Percentiles rank a stretch among this genome's conserved stretches.
Conservation (phyloP, 2,888 invertebrate species). For the Lepidochrysops patricia region DNA sequence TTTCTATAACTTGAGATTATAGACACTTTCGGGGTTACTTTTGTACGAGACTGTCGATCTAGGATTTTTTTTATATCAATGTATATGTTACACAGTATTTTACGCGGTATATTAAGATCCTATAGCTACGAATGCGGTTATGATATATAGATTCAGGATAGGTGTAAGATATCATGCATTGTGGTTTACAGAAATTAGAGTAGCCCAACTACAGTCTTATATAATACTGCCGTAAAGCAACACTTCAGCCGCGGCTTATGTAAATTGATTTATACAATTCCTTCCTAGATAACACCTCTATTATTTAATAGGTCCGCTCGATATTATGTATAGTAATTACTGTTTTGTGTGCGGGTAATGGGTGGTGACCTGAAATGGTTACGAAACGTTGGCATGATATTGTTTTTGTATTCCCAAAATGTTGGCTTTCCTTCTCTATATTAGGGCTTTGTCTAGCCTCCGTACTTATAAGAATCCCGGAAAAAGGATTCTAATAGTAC, state of each 20-base stretch:
- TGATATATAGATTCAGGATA: too few species aligned
- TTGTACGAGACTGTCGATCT: too few species aligned
- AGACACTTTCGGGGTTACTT: too few species aligned
- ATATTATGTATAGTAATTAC: background rate
- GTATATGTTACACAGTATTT: too few species aligned
- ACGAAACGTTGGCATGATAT: background rate
- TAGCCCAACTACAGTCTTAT: background rate
- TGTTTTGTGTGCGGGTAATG: background rate
- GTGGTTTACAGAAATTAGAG: conserved; percentile 7
- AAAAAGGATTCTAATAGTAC: too few species aligned
- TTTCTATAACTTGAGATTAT: too few species aligned
- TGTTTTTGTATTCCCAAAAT: too few species aligned
- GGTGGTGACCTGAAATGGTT: background rate
- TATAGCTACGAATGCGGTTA: too few species aligned
- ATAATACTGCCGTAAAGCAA: conserved; percentile 8
- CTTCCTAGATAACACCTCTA: conserved; percentile 2
- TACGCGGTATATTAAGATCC: too few species aligned
- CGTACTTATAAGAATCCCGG: background rate
- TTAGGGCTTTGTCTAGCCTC: too few species aligned
- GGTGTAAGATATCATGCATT: background rate
- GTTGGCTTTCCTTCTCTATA: too few species aligned
- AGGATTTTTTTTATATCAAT: too few species aligned
- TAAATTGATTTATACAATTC: background rate
- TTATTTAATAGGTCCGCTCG: background rate
- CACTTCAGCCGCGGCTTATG: background rate